Evolutionary conservation across 1,140 invertebrate genomes (phyloP), one percentile per base, ranked within the genome.

Genomic region (Zophobas morio): DNA sequence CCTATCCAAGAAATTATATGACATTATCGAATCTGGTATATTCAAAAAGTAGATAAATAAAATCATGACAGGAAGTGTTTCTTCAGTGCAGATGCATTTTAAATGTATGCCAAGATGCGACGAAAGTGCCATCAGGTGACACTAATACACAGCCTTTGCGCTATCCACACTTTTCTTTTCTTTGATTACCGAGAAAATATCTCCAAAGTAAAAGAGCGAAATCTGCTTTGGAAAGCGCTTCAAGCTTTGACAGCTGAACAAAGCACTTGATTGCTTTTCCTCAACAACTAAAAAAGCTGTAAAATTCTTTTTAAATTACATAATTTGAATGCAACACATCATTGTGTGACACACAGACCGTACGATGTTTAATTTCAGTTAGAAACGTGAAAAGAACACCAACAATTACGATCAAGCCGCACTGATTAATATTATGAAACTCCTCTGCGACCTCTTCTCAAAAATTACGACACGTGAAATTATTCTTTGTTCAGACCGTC

Each of bases 401-500:
- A 51, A 66, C 60, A 66, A 66, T 66, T 66, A 66, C 60, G 60
- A 66, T 66, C 60, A 66, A 66, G 60, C 6, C 39, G 60, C 60
- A 66, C 60, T 66, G 60, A 66, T 66, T 66, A 42, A 42, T 47
- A 66, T 66, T 66, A 66, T 66, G 60, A 66, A 66, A 66, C 60
- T 60, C 2, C 5, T 37, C 34, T 32, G 35, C 56, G 56, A 60
- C 56, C 56, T 60, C 57, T 63, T 63, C 57, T 63, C n/a, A 66
- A 66, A 60, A 66, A 66, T 66, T 40, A 66, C 60, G 60, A 66
- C 60, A 66, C 60, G 6, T 66, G 60, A 66, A 66, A 66, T 66
- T 66, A 33, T 66, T 46, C 60, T 66, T 66, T 66, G 60, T 66
- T 40, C 20, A 33, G 39, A 66, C 39, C 42, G 60, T 66, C 60